Evolutionary conservation across 2,888 invertebrate genomes (phyloP), one percentile per base, ranked within the genome.

Genomic region (Leptinotarsa haldemani): DNA sequence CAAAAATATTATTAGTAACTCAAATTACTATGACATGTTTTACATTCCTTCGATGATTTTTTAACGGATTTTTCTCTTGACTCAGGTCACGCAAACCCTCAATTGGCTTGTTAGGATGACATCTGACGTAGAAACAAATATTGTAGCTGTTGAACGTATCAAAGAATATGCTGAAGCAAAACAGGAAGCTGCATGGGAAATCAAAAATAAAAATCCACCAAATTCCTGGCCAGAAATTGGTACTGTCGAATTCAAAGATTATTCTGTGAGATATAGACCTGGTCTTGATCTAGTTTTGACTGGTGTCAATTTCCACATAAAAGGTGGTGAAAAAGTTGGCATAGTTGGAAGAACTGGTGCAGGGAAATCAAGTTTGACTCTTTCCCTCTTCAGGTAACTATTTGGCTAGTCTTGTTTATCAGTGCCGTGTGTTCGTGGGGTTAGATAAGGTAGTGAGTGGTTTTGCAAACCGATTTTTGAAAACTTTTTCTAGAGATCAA

Each of bases 21-120:
- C 1, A 40, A 30, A 9, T 40, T 0, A 40, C 9, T 40, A 0
- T 40, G 40, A 40, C 40, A 40, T 40, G 9, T 40, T 30, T 30
- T 30, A 30, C 1, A 1, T 1, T 1, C 30, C 5, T 30, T 30
- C 1, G 30, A 30, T 30, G 30, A 1, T 30, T 1, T 30, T 30
- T 30, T 5, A 30, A 30, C 30, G 30, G 5, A 5, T 30, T 5
- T 30, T 30, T 30, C 30, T 30, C 30, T 30, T 30, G 30, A 30
- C 7, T 30, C 4, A 30, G 30, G 1, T 30, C 30, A 30, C 30
- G 5, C 30, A 30, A 30, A 1, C 97, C 0, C 89, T 99, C 56
- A 99, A 98, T 88, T 97, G 97, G 96, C 89, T 99, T 82, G 97
- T 99, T 30, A 90, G 98, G 78, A 97, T 97, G 96, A 95, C 96